Percentiles rank a stretch among this genome's conserved stretches.
phyloP scores from a whole-genome alignment of 2,888 invertebrate genomes.

The Cecidostiba fungosa region DNA sequence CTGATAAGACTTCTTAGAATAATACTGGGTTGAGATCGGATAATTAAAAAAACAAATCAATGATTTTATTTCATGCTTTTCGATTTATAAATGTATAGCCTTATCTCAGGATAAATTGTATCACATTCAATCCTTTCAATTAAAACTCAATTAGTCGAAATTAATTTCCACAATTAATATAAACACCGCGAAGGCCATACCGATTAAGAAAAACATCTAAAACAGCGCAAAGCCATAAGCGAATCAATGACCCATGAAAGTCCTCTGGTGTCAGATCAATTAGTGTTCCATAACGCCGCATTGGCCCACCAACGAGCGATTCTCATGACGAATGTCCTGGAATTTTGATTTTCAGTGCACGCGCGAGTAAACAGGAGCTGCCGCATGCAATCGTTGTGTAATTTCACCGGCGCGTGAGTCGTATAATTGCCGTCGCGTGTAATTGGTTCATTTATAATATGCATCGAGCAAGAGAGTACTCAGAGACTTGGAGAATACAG shows the following conservation, averaged over 20 bases:
- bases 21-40: background rate
- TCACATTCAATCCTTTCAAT: background rate
- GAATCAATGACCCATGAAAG: background rate
- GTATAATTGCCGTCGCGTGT: constrained; percentile 55
- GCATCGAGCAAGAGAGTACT: constrained; percentile 23
- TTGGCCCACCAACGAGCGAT: constrained; percentile 12
- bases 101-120: background rate
- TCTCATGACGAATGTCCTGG: constrained; percentile 19
- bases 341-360: constrained; percentile 42
- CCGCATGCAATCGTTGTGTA: constrained; percentile 43
- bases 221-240: background rate
- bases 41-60: background rate
- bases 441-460: constrained; percentile 62
- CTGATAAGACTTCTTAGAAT: background rate
- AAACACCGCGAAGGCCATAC: background rate
- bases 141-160: background rate
- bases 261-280: background rate
- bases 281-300: background rate
- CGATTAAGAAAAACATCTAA: background rate
- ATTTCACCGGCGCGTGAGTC: constrained; percentile 12
- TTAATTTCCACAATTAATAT: background rate
- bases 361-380: background rate
- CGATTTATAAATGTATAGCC: background rate
- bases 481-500: constrained; percentile 39
- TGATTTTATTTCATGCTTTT: too few relatives aligned